Evolutionary conservation across 2,888 invertebrate genomes (phyloP).

Genomic region (Eretmocerus hayati): DNA sequence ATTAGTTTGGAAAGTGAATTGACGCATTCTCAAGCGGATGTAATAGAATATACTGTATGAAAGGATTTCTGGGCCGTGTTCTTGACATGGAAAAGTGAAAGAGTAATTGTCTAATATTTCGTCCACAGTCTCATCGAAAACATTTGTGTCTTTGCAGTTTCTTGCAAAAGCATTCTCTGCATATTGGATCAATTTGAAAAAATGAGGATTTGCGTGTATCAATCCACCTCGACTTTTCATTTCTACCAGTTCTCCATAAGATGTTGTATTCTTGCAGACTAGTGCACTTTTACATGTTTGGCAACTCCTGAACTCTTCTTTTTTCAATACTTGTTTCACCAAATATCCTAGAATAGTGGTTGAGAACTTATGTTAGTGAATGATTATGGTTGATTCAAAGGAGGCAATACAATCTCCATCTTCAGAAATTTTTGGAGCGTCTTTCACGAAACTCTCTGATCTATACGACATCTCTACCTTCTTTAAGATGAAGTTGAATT

Average conservation of each 20-base stretch:
- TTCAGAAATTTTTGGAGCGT: too few relatives aligned
- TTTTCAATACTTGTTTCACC: too few relatives aligned
- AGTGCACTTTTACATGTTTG: constrained; percentile 2
- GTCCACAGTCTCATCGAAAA: constrained; percentile 16
- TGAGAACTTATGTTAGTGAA: too few relatives aligned
- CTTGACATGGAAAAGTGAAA: constrained; percentile 44
- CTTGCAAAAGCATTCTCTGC: constrained; percentile 11
- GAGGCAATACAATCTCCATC: too few relatives aligned
- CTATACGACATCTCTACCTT: too few relatives aligned
- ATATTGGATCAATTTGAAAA: constrained; percentile 12
- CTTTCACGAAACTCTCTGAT: too few relatives aligned
- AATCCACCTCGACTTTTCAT: constrained; percentile 11
- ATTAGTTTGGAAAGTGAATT: too few relatives aligned
- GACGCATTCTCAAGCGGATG: too few relatives aligned
- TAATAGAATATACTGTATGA: not conserved
- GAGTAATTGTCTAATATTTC: constrained; percentile 20
- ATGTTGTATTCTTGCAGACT: not conserved
- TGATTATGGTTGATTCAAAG: too few relatives aligned
- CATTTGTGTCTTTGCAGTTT: constrained; percentile 2
- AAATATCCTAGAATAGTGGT: constrained; percentile 17
- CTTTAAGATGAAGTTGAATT: too few relatives aligned
- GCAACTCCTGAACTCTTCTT: not conserved
- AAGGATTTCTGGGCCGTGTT: constrained; percentile 38
- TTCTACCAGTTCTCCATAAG: constrained; percentile 1
- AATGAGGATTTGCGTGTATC: constrained; percentile 15